Base-by-base conservation (phyloP, 2,113 vertebrate species). In the Dasyprocta punctata region DNA sequence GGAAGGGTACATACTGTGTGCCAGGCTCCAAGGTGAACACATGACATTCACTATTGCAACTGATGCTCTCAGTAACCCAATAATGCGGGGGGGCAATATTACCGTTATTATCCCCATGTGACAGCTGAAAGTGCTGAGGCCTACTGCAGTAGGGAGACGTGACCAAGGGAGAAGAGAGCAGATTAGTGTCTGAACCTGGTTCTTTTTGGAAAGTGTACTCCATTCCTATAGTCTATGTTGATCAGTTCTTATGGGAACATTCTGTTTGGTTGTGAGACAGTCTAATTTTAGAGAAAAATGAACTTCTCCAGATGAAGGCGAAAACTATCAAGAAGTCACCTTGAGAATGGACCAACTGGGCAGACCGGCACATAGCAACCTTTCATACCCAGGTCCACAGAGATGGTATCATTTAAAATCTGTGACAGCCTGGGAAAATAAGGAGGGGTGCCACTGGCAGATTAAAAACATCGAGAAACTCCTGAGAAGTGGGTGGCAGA, bases 401-500 rank as follows among this genome's bases (percentile, higher is more conserved):
- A 85, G 95, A 77, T 17, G 36, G 22, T 77, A 80, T 30, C 86
- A 81, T 17, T 65, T 67, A 75, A 90, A 65, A 69, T 33, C 65
- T 20, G 0, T 1, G 38, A 82, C 56, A 63, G 86, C n/a, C 54
- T 1, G 26, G 52, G 67, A 69, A 71, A 69, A 86, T 54, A 6
- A 41, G n/a, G 5, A 65, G 33, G 26, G 52, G 77, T 13, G 12
- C n/a, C 28, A 41, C 14, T 14, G 20, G 87, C 28, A 73, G 84
- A 41, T 61, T 67, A 9, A 54, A 86, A 85, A 67, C 58, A n/a
- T n/a, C 54, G 69, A 86, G 67, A 86, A 86, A 85, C 69, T 33
- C 52, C 84, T 44, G 81, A 93, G 90, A 96, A 89, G 19, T n/a
- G 49, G 60, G 60, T 16, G 63, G 33, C 54, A 96, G 86, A 36